Percentiles rank a stretch among this genome's conserved stretches.
phyloP scores from a whole-genome alignment of 2,113 vertebrate genomes.

The Brachionichthys hirsutus region DNA sequence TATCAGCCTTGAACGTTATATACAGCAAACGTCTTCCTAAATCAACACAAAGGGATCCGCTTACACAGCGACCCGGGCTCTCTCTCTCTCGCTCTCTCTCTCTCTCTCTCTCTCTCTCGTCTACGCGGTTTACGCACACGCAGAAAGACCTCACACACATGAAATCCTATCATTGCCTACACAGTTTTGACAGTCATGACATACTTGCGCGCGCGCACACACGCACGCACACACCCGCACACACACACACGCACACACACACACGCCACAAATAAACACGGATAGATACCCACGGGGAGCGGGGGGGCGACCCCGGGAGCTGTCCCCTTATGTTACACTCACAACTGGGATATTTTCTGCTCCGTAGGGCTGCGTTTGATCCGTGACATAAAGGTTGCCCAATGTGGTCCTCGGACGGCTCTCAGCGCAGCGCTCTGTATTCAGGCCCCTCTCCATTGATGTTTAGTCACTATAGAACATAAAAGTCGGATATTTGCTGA shows the following conservation, averaged over 20 bases:
- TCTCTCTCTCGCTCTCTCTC: constrained; percentile 66
- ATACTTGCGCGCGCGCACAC: background rate
- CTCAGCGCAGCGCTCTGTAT: constrained; percentile 74
- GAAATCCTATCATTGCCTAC: constrained; percentile 10
- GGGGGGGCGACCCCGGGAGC: constrained; percentile 49
- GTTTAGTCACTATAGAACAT: constrained; percentile 57
- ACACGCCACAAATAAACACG: background rate
- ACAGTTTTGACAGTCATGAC: constrained; percentile 27
- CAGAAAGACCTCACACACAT: constrained; percentile 26
- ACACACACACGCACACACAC: background rate
- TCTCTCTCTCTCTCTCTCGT: constrained; percentile 56
- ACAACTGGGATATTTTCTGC: constrained; percentile 72
- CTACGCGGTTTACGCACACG: constrained; percentile 61
- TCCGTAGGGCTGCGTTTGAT: constrained; percentile 79
- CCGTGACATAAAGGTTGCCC: constrained; percentile 77
- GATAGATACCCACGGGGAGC: constrained; percentile 4
- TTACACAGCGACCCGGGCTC: constrained; percentile 77
- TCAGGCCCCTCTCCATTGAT: constrained; percentile 51
- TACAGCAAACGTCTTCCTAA: constrained; percentile 88
- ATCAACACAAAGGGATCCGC: constrained; percentile 88
- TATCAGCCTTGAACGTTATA: constrained; percentile 89
- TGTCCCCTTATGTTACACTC: constrained; percentile 68
- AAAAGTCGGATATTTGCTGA: constrained; percentile 36
- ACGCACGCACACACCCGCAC: background rate
- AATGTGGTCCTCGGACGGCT: constrained; percentile 73